Evolutionary conservation across 2,113 vertebrate genomes (phyloP).

Genomic region (Psilopsiagon aurifrons): DNA sequence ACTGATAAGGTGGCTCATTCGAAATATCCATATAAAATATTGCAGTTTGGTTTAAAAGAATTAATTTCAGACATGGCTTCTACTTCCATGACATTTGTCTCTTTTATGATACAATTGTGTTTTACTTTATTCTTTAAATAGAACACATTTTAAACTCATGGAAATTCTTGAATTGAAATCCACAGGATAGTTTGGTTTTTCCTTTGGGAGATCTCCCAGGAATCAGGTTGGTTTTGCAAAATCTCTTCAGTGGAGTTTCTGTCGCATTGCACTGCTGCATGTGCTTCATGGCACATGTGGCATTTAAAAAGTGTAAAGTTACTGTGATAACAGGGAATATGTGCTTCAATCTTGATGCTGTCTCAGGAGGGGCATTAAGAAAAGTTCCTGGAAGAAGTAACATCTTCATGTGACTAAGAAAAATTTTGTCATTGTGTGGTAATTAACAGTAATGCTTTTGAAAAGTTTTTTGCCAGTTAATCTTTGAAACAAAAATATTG

Average conservation of each 20-base stretch:
- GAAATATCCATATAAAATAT: background rate
- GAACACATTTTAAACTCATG: background rate
- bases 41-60: background rate
- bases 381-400: background rate
- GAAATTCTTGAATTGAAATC: background rate
- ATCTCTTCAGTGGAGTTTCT: background rate
- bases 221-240: background rate
- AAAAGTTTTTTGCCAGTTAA: background rate
- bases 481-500: background rate
- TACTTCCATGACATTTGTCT: background rate
- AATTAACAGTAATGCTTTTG: background rate
- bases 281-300: background rate
- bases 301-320: background rate
- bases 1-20: background rate
- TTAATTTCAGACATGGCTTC: background rate
- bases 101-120: background rate
- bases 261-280: accelerated
- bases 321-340: background rate
- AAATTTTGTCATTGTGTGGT: background rate
- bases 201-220: background rate
- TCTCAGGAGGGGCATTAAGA: background rate
- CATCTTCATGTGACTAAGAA: background rate
- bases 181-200: background rate
- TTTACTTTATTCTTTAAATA: background rate
- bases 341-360: background rate